Evolutionary conservation across 1,140 invertebrate species (phyloP), one percentile per base, ranked within the genome.

Genomic region (Cydia strobilella): DNA sequence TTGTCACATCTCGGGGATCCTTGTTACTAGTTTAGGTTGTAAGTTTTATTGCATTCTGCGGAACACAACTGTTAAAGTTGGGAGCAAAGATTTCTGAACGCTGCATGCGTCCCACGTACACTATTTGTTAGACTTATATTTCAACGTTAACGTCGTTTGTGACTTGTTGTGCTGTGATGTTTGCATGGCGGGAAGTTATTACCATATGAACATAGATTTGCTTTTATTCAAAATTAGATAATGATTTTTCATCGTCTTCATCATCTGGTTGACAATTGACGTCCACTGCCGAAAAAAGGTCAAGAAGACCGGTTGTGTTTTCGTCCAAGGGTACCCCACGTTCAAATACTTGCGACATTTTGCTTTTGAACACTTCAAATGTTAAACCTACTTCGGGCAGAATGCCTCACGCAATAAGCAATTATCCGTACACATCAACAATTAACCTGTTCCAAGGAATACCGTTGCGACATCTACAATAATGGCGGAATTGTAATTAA

Each of bases 371-470:
- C 48, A 1, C 18, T 59, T 20, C 18, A 20, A 6, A n/a, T 48
- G 54, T 12, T 20, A 10, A 59, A 39, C 35, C 15, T 35, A 35
- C 42, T 35, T 23, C n/a, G 15, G 31, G 65, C n/a, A 18, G 27
- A 35, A 31, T 23, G 27, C 31, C 65, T 31, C 20, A 69, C 65
- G 13, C 65, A 69, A 69, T 69, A 35, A 69, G 65, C 65, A 69
- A 69, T 69, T 69, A 69, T 69, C 27, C 31, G 25, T 39, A 69
- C 63, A 69, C 31, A 69, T 69, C 65, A 69, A 69, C 65, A 69
- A 69, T 69, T 69, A 69, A 69, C 65, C 27, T 69, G 65, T 69
- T n/a, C 65, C 31, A 69, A 69, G 65, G 31, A 69, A 69, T 69
- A 69, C 65, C 65, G 65, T 10, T 35, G 65, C 65, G 65, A 69